These are phyloP conservation scores for Calycopis cecrops DNA, from an alignment of 1,140 invertebrate species.

Conservation along the genomic window DNA sequence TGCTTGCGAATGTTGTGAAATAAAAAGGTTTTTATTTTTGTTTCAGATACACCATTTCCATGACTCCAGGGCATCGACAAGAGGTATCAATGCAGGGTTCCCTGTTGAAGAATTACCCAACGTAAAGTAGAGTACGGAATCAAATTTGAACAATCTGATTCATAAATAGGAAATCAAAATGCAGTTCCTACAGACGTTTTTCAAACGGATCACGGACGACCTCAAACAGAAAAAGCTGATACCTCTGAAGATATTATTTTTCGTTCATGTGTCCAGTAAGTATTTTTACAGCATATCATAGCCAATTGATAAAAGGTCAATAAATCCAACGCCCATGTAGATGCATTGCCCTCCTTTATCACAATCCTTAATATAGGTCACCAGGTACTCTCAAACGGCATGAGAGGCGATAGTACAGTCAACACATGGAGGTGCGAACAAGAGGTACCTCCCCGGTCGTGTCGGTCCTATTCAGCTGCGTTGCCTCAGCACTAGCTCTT, in stretches of 20 bases:
- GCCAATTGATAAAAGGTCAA: background rate
- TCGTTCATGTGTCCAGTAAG: conserved; percentile 87
- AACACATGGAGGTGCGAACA: no score
- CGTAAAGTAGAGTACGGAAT: conserved; percentile 26
- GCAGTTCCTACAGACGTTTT: conserved; percentile 78
- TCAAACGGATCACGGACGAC: conserved; percentile 80
- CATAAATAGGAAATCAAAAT: conserved; percentile 55
- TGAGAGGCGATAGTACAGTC: no score
- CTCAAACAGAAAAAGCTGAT: conserved; percentile 83
- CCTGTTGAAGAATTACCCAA: conserved; percentile 47
- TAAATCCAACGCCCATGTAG: background rate
- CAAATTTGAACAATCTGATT: conserved; percentile 11
- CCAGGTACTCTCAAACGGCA: no score
- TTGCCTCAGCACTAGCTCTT: no score
- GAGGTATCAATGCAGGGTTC: conserved; percentile 36
- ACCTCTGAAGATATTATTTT: conserved; percentile 84
- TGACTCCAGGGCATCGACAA: conserved; percentile 42
- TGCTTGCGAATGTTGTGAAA: no score
- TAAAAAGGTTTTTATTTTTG: background rate
- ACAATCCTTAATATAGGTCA: background rate
- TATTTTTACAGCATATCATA: conserved; percentile 23
- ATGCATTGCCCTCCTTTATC: background rate
- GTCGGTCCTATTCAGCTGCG: no score
- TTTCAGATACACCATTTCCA: conserved; percentile 39
- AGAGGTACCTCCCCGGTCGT: no score